Percentiles rank a stretch among this genome's conserved stretches.
Evolutionary conservation across 2,888 invertebrate genomes (phyloP).

Genomic region (Polyommatus iphigenia): DNA sequence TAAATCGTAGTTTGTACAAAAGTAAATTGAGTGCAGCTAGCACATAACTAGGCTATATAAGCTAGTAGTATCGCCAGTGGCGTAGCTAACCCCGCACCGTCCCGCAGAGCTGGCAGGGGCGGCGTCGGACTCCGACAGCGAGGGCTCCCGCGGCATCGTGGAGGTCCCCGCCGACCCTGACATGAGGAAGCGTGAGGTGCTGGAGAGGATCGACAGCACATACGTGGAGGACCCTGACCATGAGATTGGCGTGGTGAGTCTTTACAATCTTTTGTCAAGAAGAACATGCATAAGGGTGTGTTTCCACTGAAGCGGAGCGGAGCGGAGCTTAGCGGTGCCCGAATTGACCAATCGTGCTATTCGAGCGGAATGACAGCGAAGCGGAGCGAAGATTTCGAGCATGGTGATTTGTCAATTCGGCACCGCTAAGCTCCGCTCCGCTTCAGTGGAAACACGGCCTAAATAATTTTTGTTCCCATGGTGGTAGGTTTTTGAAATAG

Average conservation of each 20-base stretch:
- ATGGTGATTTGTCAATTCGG: too few species aligned
- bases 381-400: too few species aligned
- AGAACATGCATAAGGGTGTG: too few species aligned
- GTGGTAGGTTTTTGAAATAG: too few species aligned
- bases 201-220: conserved; percentile 53
- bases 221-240: conserved; percentile 76
- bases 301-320: too few species aligned
- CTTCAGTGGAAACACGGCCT: too few species aligned
- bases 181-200: conserved; percentile 48
- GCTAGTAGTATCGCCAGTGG: conserved; percentile 11
- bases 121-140: conserved; percentile 73
- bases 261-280: background rate
- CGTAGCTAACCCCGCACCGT: conserved; percentile 31
- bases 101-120: conserved; percentile 69
- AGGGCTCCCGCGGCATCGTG: conserved; percentile 60
- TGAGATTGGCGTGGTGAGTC: conserved; percentile 76
- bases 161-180: conserved; percentile 46
- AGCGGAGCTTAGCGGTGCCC: too few species aligned
- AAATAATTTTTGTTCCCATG: too few species aligned
- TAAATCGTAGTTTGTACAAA: too few species aligned
- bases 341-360: too few species aligned
- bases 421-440: too few species aligned
- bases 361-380: too few species aligned
- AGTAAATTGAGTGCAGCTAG: background rate
- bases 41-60: background rate